These are phyloP conservation scores for Stenopsyche tienmushanensis DNA, from an alignment of 1,140 invertebrate species.

Conservation along the genomic window DNA sequence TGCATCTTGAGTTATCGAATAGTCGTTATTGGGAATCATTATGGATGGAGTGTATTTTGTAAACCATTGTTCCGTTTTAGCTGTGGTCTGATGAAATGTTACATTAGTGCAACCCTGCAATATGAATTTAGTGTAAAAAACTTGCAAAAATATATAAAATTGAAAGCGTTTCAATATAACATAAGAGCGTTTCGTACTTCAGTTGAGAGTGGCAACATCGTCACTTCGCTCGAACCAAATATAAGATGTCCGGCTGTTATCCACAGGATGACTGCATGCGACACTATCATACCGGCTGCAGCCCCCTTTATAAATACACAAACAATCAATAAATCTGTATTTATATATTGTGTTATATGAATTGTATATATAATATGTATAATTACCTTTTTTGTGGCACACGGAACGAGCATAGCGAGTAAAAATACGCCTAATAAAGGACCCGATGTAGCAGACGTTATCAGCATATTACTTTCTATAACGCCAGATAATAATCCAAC, in stretches of 20 bases:
- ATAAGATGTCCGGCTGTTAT: slow-evolving; percentile 64
- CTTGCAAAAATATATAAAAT: too few species aligned
- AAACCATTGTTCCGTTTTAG: too few species aligned
- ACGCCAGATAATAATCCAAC: slow-evolving; percentile 72
- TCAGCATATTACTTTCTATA: slow-evolving; percentile 74
- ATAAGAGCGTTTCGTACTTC: too few species aligned
- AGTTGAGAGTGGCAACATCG: slow-evolving; percentile 59
- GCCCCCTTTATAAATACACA: slow-evolving; percentile 59
- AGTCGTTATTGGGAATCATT: too few species aligned
- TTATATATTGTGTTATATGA: not conserved
- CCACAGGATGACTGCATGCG: slow-evolving; percentile 66
- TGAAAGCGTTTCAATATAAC: too few species aligned
- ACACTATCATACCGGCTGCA: slow-evolving; percentile 64
- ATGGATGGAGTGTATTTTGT: too few species aligned
- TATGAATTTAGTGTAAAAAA: too few species aligned
- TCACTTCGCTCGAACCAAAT: slow-evolving; percentile 48
- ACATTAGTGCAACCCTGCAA: slow-evolving; percentile 61
- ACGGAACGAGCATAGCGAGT: slow-evolving; percentile 70
- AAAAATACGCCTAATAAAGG: slow-evolving; percentile 69
- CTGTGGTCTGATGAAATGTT: slow-evolving; percentile 64
- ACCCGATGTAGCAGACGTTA: slow-evolving; percentile 74
- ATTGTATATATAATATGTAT: slow-evolving; percentile 16
- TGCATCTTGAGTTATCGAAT: too few species aligned
- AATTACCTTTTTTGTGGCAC: slow-evolving; percentile 67
- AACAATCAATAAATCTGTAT: too few species aligned